phyloP scores from a whole-genome alignment of 2,113 vertebrate species.

The Haemorhous mexicanus region DNA sequence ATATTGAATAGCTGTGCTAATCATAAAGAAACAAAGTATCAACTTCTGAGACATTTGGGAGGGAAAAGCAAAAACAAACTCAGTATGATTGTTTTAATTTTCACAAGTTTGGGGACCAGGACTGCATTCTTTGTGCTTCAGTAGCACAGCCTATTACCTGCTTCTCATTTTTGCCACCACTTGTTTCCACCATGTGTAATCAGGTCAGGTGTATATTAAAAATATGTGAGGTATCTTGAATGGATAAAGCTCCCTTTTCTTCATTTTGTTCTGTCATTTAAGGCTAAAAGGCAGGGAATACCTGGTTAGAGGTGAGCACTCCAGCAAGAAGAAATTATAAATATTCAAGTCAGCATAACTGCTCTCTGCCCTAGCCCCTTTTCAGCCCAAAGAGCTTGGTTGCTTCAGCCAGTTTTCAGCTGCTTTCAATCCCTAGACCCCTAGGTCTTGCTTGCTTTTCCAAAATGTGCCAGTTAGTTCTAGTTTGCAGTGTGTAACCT shows the following conservation, averaged over 20 bases:
- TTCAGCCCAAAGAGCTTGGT: neutral
- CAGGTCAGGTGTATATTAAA: neutral
- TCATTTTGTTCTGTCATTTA: neutral
- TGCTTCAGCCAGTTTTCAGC: neutral
- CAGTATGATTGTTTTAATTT: neutral
- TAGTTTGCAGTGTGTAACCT: neutral
- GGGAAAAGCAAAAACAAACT: neutral
- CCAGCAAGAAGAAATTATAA: neutral
- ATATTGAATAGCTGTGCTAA: neutral
- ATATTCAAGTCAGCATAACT: neutral
- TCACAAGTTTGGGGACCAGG: neutral
- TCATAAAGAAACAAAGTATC: neutral
- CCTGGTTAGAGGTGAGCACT: neutral
- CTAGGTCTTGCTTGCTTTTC: neutral
- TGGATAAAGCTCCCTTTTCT: neutral
- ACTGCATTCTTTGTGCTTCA: neutral
- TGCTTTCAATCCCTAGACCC: neutral
- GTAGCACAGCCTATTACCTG: neutral
- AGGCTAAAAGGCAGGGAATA: neutral
- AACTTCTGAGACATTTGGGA: neutral
- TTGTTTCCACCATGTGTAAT: neutral
- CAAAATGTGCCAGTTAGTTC: neutral
- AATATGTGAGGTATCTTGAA: neutral
- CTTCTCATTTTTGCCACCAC: neutral
- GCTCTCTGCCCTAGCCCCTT: neutral